Base-by-base conservation (phyloP, 2,797 vertebrate genomes). In the Morelia viridis region DNA sequence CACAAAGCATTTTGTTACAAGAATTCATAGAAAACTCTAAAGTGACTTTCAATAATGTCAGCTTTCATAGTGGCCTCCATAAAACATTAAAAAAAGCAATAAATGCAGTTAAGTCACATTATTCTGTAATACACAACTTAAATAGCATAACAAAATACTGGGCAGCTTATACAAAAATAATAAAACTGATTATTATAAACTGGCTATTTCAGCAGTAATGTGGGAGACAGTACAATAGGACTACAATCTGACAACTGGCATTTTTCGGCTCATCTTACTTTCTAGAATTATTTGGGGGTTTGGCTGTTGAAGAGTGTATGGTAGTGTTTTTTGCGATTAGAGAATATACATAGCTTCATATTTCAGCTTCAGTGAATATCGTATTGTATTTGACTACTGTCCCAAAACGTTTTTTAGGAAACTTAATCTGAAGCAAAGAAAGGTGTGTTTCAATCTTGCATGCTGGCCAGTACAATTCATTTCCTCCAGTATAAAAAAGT, bases 1-100 rank as follows among this genome's bases (percentile, higher is more conserved):
- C 97, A 97, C 97, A 98, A 98, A 98, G 97, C 97, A 97, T 98
- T 98, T 97, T 98, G 97, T 98, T 98, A 98, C 97, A 98, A 97
- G 98, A 97, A 97, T 97, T 98, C 97, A 98, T 98, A 98, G 97
- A 98, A 98, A 98, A 98, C 97, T 98, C 97, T 98, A 97, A 97
- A 98, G 98, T 98, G 97, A 98, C 97, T 98, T 92, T 98, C 95
- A 96, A 96, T 92, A 96, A 97, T 95, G 97, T 98, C 97, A 97
- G 96, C 97, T 97, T 98, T 97, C 96, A 97, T 97, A 98, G 97
- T 98, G 97, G 97, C 97, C 97, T 97, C 97, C 97, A 97, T 95
- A 96, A 96, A 97, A 96, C 96, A 96, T 97, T 97, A 96, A 97
- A 96, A 97, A 68, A 94, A 96, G 93, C 94, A 96, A 97, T 97